Percentiles rank a stretch among this genome's conserved stretches.
phyloP scores from a whole-genome alignment of 2,113 vertebrate species.

The Pelecanus crispus region DNA sequence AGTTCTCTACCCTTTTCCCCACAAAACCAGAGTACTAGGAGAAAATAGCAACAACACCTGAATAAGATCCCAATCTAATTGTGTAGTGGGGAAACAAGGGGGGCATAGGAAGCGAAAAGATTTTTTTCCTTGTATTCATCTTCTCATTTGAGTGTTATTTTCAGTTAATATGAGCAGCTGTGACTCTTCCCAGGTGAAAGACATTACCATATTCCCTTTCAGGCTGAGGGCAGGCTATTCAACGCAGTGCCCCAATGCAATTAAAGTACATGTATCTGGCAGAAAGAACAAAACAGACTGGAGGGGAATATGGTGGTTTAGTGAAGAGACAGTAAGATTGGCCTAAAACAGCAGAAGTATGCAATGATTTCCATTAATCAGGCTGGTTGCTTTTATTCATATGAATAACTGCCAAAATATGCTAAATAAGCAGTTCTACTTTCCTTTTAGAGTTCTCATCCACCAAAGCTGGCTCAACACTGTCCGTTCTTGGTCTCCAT shows the following conservation, averaged over 20 bases:
- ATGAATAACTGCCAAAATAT: not conserved
- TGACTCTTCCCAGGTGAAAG: not conserved
- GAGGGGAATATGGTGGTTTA: not conserved
- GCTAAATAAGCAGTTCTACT: not conserved
- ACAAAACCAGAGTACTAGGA: not conserved
- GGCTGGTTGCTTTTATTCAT: not conserved
- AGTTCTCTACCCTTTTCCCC: not conserved
- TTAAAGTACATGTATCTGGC: not conserved
- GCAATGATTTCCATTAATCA: not conserved
- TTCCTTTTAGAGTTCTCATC: not conserved
- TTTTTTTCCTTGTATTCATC: not conserved
- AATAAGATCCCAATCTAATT: not conserved
- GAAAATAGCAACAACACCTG: not conserved
- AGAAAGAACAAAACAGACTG: not conserved
- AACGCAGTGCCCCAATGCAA: not conserved
- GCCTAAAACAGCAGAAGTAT: not conserved
- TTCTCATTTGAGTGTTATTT: not conserved
- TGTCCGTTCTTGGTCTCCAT: not conserved
- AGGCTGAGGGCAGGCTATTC: not conserved
- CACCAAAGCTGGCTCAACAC: not conserved
- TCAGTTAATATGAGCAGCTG: not conserved
- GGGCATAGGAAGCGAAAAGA: accelerated
- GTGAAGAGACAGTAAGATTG: not conserved
- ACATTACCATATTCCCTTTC: not conserved
- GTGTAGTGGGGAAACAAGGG: not conserved